Base-by-base conservation (phyloP, 2,888 invertebrate species). In the Steinernema hermaphroditum region DNA sequence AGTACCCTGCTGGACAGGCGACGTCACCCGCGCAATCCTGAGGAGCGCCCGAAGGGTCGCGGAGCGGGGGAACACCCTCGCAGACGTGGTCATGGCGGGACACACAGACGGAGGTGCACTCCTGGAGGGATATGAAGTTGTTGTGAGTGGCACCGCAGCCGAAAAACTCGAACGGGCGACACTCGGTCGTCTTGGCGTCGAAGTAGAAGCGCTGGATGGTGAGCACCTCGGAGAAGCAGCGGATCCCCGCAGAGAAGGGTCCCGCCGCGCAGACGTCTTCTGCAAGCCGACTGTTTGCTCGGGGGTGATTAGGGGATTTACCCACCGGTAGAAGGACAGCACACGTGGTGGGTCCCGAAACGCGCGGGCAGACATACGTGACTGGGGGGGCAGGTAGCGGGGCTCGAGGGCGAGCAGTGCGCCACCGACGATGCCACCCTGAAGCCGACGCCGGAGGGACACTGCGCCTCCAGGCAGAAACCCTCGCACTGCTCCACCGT, bases 401-500 rank as follows among this genome's bases (percentile, higher is more conserved):
- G 78, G 16, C 77, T 72, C 14, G 78, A 72, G 43, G 79, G 79
- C 1, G 80, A 75, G 57, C 85, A 85, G 32, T 80, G 80, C 22
- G 85, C 85, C 72, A 83, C 80, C 14, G 83, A 78, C 1, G 85
- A 83, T 0, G 85, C 85, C 32, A 34, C 72, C 16, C 27, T 22
- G 34, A 57, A 41, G 34, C 37, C 27, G 43, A 49, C 79, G 72
- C 80, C 81, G 41, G 76, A 76, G 2, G 81, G 78, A 68, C 85
- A 85, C 76, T 85, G 85, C 37, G 80, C 74, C 69, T 85, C 83
- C 70, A 86, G 78, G 78, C 85, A 85, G 78, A 86, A 85, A 14
- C 85, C 85, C 76, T 85, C 85, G 72, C 85, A 85, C 71, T 86
- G 85, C 71, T 85, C 85, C 70, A 86, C 71, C 8, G 84, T 78